phyloP scores from a whole-genome alignment of 2,797 vertebrate genomes.

The Hirundo rustica region DNA sequence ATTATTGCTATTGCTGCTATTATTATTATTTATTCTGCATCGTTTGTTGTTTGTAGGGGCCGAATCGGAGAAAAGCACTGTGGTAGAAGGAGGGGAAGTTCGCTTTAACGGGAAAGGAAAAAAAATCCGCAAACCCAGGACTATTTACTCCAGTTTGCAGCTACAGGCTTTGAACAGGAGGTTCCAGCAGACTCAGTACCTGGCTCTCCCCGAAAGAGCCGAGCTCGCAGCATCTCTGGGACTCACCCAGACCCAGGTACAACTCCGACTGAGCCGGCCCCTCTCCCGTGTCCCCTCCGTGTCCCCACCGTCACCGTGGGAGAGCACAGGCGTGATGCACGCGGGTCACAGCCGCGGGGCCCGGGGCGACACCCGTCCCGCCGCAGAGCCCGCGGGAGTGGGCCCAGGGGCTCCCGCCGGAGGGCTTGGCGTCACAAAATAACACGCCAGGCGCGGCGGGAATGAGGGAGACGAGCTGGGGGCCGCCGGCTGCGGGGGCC shows the following conservation, averaged over 20 bases:
- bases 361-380: not conserved
- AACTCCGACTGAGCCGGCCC: not conserved
- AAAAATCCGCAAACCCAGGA: conserved; percentile 97
- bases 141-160: conserved; percentile 98
- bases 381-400: not conserved
- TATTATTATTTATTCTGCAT: conserved; percentile 62
- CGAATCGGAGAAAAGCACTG: conserved; percentile 95
- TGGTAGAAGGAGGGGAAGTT: conserved; percentile 97
- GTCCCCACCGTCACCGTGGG: not conserved
- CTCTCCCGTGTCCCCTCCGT: not conserved
- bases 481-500: not conserved
- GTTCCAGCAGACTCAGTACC: conserved; percentile 97
- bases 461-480: not conserved
- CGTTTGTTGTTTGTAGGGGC: conserved; percentile 75
- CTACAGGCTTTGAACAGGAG: conserved; percentile 95
- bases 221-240: conserved; percentile 95
- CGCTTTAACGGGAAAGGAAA: conserved; percentile 98
- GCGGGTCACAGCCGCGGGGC: not conserved
- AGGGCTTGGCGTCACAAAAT: not conserved
- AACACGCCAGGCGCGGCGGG: not conserved
- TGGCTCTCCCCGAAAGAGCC: conserved; percentile 96
- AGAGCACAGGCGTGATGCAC: not conserved
- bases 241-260: conserved; percentile 98
- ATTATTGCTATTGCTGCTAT: not conserved
- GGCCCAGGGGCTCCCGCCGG: not conserved